Evolutionary conservation across 2,797 vertebrate species (phyloP).

Genomic region (Crypturellus tataupa): DNA sequence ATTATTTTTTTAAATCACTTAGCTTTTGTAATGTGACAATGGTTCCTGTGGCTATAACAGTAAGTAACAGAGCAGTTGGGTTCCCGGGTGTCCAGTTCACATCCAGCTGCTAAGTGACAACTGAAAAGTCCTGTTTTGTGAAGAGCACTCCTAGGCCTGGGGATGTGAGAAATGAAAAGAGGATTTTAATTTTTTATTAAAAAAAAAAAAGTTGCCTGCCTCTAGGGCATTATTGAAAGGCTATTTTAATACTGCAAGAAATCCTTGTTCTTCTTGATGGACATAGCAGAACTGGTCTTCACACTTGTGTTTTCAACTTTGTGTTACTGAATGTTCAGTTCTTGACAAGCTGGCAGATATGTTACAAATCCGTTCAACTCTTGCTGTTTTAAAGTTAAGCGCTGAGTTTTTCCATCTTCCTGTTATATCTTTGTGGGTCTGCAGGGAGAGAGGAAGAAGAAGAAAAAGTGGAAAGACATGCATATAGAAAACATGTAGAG

Average conservation of each 20-base stretch:
- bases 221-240: not conserved
- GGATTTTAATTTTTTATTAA: not conserved
- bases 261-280: not conserved
- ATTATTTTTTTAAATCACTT: conserved; percentile 6
- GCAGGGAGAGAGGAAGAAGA: not conserved
- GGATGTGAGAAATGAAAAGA: not conserved
- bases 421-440: not conserved
- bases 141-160: not conserved
- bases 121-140: conserved; percentile 1
- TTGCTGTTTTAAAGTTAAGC: not conserved
- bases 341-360: not conserved
- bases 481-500: not conserved
- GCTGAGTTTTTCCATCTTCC: not conserved
- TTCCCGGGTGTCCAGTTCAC: not conserved
- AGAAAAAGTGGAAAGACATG: not conserved
- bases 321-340: not conserved
- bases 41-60: not conserved
- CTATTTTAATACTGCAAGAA: not conserved
- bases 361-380: not conserved
- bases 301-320: not conserved
- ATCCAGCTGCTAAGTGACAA: not conserved
- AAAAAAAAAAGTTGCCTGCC: not conserved
- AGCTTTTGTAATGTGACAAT: not conserved
- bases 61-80: not conserved
- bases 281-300: not conserved